phyloP scores from a whole-genome alignment of 2,888 invertebrate genomes.

The Tiliacea citrago region DNA sequence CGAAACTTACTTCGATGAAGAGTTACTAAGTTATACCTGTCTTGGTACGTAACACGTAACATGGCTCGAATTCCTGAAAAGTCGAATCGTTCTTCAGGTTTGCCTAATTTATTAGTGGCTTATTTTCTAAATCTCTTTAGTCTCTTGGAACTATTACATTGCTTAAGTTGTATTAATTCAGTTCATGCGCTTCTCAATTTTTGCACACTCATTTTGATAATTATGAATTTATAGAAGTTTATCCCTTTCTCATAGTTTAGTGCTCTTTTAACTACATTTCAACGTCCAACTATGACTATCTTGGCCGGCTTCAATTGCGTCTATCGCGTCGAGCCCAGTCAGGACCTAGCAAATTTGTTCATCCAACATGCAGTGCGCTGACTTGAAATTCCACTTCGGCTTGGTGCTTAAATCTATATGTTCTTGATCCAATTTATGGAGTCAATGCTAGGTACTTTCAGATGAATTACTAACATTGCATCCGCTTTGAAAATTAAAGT shows the following conservation, averaged over 20 bases:
- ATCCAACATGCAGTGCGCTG: conserved; percentile 18
- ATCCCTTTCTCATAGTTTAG: background rate
- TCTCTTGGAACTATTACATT: background rate
- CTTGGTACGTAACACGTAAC: background rate
- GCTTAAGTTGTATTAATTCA: background rate
- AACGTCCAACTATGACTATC: background rate
- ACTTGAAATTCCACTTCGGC: conserved; percentile 17
- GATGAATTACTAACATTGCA: conserved; percentile 22
- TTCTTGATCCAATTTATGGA: conserved; percentile 27
- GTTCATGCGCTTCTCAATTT: background rate
- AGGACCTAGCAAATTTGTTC: conserved; percentile 21
- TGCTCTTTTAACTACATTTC: background rate
- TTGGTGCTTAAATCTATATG: conserved; percentile 27
- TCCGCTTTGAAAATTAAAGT: conserved; percentile 4
- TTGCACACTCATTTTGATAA: background rate
- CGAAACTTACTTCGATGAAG: conserved; percentile 9
- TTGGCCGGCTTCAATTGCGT: conserved; percentile 11
- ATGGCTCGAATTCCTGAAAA: background rate
- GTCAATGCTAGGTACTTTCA: conserved; percentile 6
- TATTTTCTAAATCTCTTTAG: background rate
- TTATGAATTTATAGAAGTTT: background rate
- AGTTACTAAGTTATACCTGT: background rate
- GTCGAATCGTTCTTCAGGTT: background rate
- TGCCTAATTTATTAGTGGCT: background rate
- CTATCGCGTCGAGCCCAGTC: conserved; percentile 19